These are phyloP conservation scores for Apolygus lucorum DNA, from an alignment of 1,140 invertebrate genomes.

Conservation along the genomic window DNA sequence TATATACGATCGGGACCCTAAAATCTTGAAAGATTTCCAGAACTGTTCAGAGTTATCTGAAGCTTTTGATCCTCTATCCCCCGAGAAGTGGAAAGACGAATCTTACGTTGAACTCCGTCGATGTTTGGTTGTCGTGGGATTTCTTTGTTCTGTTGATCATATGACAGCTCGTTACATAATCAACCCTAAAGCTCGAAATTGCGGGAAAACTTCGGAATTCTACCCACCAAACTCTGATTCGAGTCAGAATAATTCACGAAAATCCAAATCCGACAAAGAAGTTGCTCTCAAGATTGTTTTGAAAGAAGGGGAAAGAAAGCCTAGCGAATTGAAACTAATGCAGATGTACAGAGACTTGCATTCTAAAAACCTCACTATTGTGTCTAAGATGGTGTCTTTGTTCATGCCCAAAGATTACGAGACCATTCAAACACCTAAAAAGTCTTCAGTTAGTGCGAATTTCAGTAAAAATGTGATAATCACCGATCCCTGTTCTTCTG, in stretches of 20 bases:
- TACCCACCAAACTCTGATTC: background rate
- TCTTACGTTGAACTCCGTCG: conserved; percentile 1
- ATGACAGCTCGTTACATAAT: background rate
- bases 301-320: background rate
- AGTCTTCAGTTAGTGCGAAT: no score
- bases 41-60: background rate
- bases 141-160: conserved; percentile 5
- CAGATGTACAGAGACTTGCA: conserved; percentile 8
- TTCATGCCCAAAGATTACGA: no score
- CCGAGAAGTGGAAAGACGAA: conserved; percentile 20
- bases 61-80: background rate
- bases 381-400: background rate
- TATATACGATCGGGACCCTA: background rate
- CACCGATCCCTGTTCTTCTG: no score
- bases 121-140: background rate
- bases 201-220: background rate
- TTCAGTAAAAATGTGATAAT: no score
- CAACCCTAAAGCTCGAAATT: background rate
- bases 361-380: background rate
- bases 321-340: conserved; percentile 1
- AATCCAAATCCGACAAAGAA: background rate
- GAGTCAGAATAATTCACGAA: background rate
- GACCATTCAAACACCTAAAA: no score
- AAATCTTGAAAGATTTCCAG: background rate
- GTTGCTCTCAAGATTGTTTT: background rate